Conservation (phyloP, 2,888 invertebrate genomes). For the Agriopis leucophaearia region DNA sequence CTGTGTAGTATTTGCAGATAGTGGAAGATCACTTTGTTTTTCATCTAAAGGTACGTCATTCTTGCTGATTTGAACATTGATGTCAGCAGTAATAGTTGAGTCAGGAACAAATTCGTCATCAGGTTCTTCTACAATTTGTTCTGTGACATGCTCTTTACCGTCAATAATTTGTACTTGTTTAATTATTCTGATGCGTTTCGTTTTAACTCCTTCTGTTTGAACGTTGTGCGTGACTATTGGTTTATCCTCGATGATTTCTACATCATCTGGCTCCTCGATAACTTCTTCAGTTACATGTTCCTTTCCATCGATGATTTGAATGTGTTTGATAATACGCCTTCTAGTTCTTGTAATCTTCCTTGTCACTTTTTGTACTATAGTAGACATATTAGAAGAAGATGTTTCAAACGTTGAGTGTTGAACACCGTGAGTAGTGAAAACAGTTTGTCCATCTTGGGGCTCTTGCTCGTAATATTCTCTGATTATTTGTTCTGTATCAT, state of each 20-base stretch:
- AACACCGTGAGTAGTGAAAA: constrained; percentile 54
- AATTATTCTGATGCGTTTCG: constrained; percentile 86
- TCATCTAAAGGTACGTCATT: constrained; percentile 23
- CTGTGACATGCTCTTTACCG: constrained; percentile 92
- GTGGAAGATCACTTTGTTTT: constrained; percentile 34
- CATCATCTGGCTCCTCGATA: constrained; percentile 93
- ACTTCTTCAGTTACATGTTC: constrained; percentile 94
- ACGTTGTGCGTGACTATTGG: constrained; percentile 63
- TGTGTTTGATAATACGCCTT: constrained; percentile 90
- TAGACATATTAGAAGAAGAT: constrained; percentile 74
- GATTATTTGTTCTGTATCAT: constrained; percentile 38
- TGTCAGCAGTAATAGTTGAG: constrained; percentile 64
- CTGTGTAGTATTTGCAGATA: constrained; percentile 37
- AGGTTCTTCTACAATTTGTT: constrained; percentile 92
- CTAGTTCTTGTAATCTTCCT: constrained; percentile 91
- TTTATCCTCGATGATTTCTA: constrained; percentile 90
- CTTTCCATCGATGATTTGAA: constrained; percentile 93
- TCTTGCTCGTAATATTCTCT: constrained; percentile 62
- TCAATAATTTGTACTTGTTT: constrained; percentile 91
- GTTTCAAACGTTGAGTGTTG: constrained; percentile 61
- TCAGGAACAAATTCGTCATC: constrained; percentile 75
- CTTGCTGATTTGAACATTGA: constrained; percentile 59
- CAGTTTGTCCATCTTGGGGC: constrained; percentile 57
- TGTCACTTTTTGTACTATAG: constrained; percentile 92
- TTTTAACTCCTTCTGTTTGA: constrained; percentile 66